phyloP scores from a whole-genome alignment of 2,888 invertebrate genomes.

The Eledone cirrhosa region DNA sequence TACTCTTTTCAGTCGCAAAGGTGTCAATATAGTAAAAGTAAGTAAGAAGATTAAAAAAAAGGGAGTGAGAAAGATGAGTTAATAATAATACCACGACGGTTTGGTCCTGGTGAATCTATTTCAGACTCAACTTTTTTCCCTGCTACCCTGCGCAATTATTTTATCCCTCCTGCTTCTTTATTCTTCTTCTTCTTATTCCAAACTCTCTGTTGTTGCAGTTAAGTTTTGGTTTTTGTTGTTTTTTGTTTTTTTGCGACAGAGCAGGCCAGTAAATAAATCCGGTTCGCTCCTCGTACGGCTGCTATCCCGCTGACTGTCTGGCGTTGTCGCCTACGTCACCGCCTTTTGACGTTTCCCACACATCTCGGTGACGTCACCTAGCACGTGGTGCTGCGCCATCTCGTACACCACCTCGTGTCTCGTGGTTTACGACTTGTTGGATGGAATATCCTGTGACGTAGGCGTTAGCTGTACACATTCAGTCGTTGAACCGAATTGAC shows the following conservation, averaged over 20 bases:
- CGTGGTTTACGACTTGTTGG: neutral
- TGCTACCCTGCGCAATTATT: neutral
- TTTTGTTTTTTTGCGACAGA: too few species aligned
- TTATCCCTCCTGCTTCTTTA: neutral
- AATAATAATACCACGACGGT: neutral
- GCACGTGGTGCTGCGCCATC: neutral
- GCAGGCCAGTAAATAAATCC: neutral
- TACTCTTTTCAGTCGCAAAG: neutral
- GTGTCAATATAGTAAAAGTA: neutral
- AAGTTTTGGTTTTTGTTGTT: too few species aligned
- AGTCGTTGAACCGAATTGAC: neutral
- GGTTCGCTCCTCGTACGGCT: constrained; percentile 23
- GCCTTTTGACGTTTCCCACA: too few species aligned
- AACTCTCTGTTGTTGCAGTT: neutral
- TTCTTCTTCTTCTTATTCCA: neutral
- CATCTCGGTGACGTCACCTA: too few species aligned
- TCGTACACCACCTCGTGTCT: neutral
- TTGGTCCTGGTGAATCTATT: neutral
- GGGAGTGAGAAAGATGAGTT: too few species aligned
- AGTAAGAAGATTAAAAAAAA: neutral
- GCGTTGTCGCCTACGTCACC: too few species aligned
- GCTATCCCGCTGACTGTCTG: constrained; percentile 25
- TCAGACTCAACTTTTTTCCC: neutral
- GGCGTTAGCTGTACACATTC: neutral
- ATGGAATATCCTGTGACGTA: neutral